A percentile compares a stretch with the other conserved stretches of the same genome.
phyloP scores from a whole-genome alignment of 2,113 vertebrate species.

The Accipiter virgatus region DNA sequence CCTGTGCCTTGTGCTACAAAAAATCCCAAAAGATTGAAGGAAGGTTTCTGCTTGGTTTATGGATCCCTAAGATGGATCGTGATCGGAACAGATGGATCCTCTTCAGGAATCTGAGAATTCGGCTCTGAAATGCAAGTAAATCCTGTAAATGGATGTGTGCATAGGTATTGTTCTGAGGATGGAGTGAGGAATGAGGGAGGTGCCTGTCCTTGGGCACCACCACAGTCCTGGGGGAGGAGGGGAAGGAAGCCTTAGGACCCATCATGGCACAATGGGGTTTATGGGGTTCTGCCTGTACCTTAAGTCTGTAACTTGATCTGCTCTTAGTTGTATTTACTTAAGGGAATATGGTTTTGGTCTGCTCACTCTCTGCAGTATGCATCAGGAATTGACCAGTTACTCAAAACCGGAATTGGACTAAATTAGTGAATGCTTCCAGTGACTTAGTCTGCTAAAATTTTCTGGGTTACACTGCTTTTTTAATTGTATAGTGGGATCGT shows the following conservation, averaged over 20 bases:
- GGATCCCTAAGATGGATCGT: accelerated
- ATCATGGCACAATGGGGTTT: neutral
- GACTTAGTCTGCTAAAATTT: neutral
- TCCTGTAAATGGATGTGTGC: neutral
- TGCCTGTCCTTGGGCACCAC: neutral
- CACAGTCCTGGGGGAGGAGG: neutral
- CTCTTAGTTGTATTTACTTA: neutral
- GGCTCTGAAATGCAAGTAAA: neutral
- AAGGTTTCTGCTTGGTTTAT: neutral
- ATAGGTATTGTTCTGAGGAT: neutral
- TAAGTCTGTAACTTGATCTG: neutral
- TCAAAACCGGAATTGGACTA: neutral
- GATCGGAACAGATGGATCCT: neutral
- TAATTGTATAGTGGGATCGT: neutral
- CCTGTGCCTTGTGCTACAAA: neutral
- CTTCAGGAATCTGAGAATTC: neutral
- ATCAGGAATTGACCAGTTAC: neutral
- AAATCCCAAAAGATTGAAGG: neutral
- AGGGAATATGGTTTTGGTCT: neutral
- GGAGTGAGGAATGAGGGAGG: neutral
- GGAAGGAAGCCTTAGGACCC: neutral
- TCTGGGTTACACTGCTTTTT: neutral
- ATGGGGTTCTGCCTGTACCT: neutral
- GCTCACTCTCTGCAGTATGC: neutral
- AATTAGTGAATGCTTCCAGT: neutral